Percentiles rank a stretch among this genome's conserved stretches.
These are phyloP conservation scores for Linurgus olivaceus DNA, from an alignment of 2,797 vertebrate genomes.

Conservation along the genomic window DNA sequence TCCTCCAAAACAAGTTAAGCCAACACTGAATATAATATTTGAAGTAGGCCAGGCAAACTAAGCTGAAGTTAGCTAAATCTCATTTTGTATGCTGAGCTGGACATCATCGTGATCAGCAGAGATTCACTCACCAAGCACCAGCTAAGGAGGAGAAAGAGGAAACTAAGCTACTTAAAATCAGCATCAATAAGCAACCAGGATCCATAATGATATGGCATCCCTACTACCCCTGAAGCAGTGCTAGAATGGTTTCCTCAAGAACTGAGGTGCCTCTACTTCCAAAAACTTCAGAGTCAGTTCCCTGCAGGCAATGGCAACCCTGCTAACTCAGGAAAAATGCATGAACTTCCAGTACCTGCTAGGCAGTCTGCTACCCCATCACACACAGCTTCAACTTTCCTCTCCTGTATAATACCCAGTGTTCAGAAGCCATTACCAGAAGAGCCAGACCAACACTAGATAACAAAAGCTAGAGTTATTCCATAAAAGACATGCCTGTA, in stretches of 20 bases:
- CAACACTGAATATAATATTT: not conserved
- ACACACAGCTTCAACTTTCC: not conserved
- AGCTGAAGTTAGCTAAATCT: not conserved
- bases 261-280: not conserved
- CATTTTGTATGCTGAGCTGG: not conserved
- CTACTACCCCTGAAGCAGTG: not conserved
- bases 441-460: not conserved
- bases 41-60: not conserved
- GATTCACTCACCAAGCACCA: not conserved
- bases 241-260: not conserved
- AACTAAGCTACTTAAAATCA: not conserved
- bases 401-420: not conserved
- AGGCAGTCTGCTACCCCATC: not conserved
- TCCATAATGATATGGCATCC: not conserved
- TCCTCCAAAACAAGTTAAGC: not conserved
- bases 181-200: not conserved
- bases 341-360: not conserved
- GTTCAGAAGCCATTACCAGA: not conserved
- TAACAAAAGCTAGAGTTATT: not conserved
- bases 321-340: rapidly evolving
- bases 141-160: not conserved
- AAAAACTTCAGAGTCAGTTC: not conserved
- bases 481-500: not conserved
- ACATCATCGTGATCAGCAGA: not conserved
- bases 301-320: not conserved